Base-by-base conservation (phyloP, 1,140 invertebrate genomes). In the Homalodisca vitripennis region DNA sequence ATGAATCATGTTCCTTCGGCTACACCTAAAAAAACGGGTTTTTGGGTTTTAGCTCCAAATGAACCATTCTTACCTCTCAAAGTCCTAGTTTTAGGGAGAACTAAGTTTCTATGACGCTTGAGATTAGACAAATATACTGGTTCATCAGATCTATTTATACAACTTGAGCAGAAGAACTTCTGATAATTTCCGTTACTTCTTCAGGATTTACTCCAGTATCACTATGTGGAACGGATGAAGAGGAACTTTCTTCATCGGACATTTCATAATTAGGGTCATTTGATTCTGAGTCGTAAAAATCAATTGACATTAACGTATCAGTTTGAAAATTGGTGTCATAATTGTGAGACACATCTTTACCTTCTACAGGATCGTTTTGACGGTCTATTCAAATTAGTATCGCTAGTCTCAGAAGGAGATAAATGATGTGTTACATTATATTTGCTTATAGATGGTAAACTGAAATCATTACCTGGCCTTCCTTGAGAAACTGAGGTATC, bases 51-150 rank as follows among this genome's bases (percentile, higher is more conserved):
- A 2, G 34, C 26, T 31, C 66, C 48, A 68, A 27, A n/a, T 22
- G 47, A 51, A 22, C 48, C 48, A 68, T 68, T 57, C 55, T 31
- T 68, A 20, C 66, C 66, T n/a, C 47, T 57, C 48, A 68, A 32
- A 29, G n/a, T 46, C 20, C 30, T 47, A 20, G 17, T 47, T 46
- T 66, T 30, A 41, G 32, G 24, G 22, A 34, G 46, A 46, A 46
- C 32, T 66, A 46, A 34, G 2, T 66, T 66, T 34, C 17, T 22
- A 3, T 46, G 34, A 27, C 30, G 20, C n/a, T 1, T 30, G 10
- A 63, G 29, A 31, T 26, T 27, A 1, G 22, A 63, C 60, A 63
- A 29, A 32, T 63, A 3, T n/a, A n/a, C n/a, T n/a, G n/a, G n/a
- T n/a, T n/a, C n/a, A n/a, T n/a, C 34, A 17, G 6, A 17, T 41